Conservation (phyloP, 2,113 vertebrate genomes). For the Psephotus haematonotus region DNA sequence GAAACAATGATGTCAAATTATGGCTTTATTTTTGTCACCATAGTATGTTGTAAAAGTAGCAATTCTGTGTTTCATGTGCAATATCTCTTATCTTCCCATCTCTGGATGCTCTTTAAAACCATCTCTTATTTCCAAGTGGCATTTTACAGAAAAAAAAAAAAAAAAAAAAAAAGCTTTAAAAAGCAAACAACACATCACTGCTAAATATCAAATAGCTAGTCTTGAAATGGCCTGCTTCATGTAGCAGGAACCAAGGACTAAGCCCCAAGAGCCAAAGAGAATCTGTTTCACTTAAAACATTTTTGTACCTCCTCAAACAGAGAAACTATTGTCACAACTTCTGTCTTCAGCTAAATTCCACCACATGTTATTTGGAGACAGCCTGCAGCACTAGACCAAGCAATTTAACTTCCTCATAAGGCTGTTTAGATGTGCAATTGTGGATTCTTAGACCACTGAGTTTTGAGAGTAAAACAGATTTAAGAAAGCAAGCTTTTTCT, state of each 20-base stretch:
- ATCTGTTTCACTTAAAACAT: not conserved
- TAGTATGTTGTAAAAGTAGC: not conserved
- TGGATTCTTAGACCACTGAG: not conserved
- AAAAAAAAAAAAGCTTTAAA: not conserved
- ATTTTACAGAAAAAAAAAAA: not conserved
- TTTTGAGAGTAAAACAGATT: not conserved
- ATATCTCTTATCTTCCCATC: not conserved
- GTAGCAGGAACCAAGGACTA: not conserved
- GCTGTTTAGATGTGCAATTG: not conserved
- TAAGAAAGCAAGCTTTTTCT: not conserved
- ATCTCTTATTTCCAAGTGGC: not conserved
- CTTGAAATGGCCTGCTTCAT: not conserved
- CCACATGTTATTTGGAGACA: not conserved
- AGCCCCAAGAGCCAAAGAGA: not conserved
- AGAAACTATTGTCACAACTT: not conserved
- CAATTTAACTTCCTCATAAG: not conserved
- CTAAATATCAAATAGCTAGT: not conserved
- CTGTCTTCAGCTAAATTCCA: not conserved
- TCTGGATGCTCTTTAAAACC: not conserved
- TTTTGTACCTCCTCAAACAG: not conserved
- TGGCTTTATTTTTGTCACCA: not conserved
- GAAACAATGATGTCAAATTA: not conserved
- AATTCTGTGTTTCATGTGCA: accelerated
- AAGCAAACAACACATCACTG: accelerated
- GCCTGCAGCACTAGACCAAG: not conserved